phyloP scores from a whole-genome alignment of 1,140 invertebrate genomes.

The Octopus sinensis region DNA sequence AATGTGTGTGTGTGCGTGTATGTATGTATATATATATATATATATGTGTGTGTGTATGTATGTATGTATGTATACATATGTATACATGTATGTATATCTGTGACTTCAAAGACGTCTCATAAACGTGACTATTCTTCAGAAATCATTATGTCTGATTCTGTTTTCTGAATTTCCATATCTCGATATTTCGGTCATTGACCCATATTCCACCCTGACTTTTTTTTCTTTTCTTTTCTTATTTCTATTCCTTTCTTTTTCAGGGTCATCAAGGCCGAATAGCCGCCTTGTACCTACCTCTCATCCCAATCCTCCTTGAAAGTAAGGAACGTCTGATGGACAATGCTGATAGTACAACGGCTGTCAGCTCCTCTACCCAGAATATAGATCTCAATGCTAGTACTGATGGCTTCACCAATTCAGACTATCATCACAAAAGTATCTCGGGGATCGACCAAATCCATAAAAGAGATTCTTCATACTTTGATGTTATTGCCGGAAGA shows the following conservation, averaged over 20 bases:
- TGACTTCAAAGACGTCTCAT: too few species aligned
- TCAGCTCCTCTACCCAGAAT: slow-evolving; percentile 22
- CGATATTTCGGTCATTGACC: not conserved
- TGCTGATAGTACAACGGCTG: slow-evolving; percentile 24
- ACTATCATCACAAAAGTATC: not conserved
- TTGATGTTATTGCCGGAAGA: slow-evolving; percentile 75
- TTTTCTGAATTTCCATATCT: too few species aligned
- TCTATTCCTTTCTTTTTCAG: slow-evolving; percentile 49
- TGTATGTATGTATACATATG: too few species aligned
- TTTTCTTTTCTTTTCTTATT: not conserved
- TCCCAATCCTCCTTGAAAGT: slow-evolving; percentile 82
- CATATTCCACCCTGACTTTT: not conserved
- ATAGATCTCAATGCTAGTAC: not conserved
- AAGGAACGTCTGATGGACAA: slow-evolving; percentile 61
- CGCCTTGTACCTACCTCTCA: slow-evolving; percentile 83
- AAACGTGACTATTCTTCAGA: too few species aligned
- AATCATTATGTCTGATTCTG: too few species aligned
- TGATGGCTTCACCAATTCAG: not conserved
- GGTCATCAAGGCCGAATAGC: slow-evolving; percentile 82
- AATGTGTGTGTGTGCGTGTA: too few species aligned
- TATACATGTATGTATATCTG: too few species aligned
- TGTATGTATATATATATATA: too few species aligned
- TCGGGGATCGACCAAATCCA: slow-evolving; percentile 13
- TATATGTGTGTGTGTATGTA: too few species aligned
- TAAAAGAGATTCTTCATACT: slow-evolving; percentile 70